Conservation (phyloP, 2,888 invertebrate genomes). For the Agrochola litura region DNA sequence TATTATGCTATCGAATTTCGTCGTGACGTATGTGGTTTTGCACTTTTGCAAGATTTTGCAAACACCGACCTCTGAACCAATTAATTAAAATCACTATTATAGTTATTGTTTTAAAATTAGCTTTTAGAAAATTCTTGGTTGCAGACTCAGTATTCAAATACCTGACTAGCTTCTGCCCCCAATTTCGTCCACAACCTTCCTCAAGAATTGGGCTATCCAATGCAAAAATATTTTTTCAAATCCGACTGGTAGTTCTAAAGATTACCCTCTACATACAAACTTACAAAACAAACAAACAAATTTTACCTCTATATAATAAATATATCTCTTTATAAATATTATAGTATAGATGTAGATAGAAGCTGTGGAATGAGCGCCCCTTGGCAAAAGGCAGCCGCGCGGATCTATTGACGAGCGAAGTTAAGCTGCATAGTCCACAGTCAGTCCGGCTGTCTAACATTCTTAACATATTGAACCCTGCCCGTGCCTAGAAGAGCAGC, state of each 20-base stretch:
- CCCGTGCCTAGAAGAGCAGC: not conserved
- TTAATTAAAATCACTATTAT: not conserved
- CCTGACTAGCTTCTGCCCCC: no score
- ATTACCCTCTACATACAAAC: no score
- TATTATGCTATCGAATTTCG: not conserved
- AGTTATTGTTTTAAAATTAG: not conserved
- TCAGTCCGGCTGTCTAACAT: not conserved
- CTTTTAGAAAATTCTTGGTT: not conserved
- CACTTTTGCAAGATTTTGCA: not conserved
- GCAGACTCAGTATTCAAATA: conserved; percentile 1
- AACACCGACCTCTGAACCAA: not conserved
- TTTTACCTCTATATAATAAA: no score
- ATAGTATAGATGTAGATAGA: not conserved
- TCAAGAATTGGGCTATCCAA: no score
- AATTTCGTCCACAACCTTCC: no score
- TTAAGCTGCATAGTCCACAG: not conserved
- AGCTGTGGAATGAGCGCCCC: not conserved
- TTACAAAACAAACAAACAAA: no score
- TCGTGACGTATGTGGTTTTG: not conserved
- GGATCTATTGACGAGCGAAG: conserved; percentile 13
- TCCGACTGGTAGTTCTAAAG: no score
- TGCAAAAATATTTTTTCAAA: no score
- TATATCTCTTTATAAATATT: no score
- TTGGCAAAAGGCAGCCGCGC: not conserved
- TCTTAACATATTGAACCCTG: not conserved